Evolutionary conservation across 2,113 vertebrate species (phyloP), one percentile per base, ranked within the genome.

Genomic region (Dolichotis patagonum): DNA sequence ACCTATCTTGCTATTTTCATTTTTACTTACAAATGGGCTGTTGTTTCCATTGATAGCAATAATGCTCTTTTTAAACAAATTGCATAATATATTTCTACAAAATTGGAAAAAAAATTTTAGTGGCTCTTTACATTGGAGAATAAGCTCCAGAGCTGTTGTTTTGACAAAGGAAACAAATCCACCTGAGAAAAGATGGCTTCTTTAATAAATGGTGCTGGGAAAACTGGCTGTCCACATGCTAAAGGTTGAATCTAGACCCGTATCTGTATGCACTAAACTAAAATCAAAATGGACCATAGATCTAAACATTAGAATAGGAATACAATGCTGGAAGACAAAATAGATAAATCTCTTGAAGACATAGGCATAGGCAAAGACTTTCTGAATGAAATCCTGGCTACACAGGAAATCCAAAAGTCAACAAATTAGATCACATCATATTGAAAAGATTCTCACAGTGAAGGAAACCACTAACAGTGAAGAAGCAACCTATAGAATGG

Each of bases 31-130:
- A 46, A 78, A 38, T 30, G 88, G n/a, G 90, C 49, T 94, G 0
- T 73, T 91, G 13, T 73, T 41, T 80, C 32, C 46, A 65, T 85
- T 46, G 60, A 80, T 93, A 78, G 22, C 56, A 77, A 28, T 56
- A n/a, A 22, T 91, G 84, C 9, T 94, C 85, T 91, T 67, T 80
- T 58, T 87, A 78, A 93, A 93, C 41, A 92, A 80, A 73, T 90
- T 38, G 75, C 67, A n/a, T 88, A 26, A 63, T 88, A 0, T 62
- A 69, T 92, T 92, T 87, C 13, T 41, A 41, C 75, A 87, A 32
- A 90, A 63, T 90, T 90, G 65, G 67, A 83, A 63, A 77, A 80
- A 83, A 43, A 38, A 4, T 41, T 19, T 77, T 54, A 84, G 32
- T 71, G 20, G 14, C 43, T 60, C 78, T 32, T 43, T 71, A 5